These are phyloP conservation scores for Watersipora subatra DNA, from an alignment of 1,140 invertebrate species.

Conservation along the genomic window DNA sequence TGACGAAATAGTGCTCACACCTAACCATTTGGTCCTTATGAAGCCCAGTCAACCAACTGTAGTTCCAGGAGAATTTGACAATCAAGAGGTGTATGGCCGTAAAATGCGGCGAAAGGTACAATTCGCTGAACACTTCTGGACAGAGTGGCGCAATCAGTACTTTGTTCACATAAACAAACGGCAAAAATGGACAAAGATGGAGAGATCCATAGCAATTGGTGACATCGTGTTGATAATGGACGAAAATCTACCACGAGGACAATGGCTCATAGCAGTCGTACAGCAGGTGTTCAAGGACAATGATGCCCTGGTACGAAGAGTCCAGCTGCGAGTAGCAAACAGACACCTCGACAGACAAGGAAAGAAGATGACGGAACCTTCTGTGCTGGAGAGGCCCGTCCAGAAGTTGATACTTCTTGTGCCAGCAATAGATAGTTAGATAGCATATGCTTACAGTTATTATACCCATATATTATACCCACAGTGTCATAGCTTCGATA, in stretches of 20 bases:
- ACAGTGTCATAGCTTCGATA: too few relatives aligned
- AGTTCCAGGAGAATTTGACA: too few relatives aligned
- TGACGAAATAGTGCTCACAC: background rate
- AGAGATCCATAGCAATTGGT: background rate
- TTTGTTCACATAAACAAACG: too few relatives aligned
- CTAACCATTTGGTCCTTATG: background rate
- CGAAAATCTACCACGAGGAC: background rate
- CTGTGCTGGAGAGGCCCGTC: constrained; percentile 4
- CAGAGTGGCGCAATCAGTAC: too few relatives aligned
- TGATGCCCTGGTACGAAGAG: background rate
- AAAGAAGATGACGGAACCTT: background rate
- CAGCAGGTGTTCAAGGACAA: background rate
- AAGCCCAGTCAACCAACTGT: background rate
- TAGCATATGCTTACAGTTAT: too few relatives aligned
- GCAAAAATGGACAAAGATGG: background rate
- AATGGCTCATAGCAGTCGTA: background rate
- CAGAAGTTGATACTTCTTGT: too few relatives aligned
- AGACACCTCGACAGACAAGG: background rate
- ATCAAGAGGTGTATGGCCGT: too few relatives aligned
- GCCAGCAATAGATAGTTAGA: too few relatives aligned
- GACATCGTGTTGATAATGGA: background rate
- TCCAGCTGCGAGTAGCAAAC: background rate
- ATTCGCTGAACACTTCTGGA: too few relatives aligned
- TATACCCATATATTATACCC: too few relatives aligned
- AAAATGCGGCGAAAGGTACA: too few relatives aligned